Evolutionary conservation across 1,140 invertebrate species (phyloP).

Genomic region (Acyrthosiphon pisum): DNA sequence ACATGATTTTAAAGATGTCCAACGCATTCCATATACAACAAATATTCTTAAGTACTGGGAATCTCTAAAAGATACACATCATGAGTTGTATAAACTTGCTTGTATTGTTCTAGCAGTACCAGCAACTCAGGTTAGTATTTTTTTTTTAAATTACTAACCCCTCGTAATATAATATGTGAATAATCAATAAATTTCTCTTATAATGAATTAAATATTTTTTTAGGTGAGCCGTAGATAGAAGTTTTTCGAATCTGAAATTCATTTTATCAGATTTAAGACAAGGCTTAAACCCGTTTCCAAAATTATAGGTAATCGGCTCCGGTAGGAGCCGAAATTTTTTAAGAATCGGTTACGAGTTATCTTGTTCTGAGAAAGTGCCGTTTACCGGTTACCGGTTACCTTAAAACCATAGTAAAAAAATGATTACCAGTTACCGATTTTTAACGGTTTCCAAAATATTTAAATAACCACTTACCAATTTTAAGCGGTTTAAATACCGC

Average conservation of each 20-base stretch:
- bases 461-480: too few species aligned
- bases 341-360: too few species aligned
- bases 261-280: slow-evolving; percentile 20
- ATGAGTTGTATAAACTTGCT: not conserved
- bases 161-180: not conserved
- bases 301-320: too few species aligned
- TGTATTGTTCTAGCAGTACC: slow-evolving; percentile 9
- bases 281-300: too few species aligned
- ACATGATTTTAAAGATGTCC: not conserved
- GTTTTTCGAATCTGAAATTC: not conserved
- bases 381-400: too few species aligned
- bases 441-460: too few species aligned
- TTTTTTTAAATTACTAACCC: not conserved
- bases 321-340: too few species aligned
- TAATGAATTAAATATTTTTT: not conserved
- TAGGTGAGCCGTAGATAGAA: not conserved
- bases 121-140: slow-evolving; percentile 1
- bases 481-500: too few species aligned
- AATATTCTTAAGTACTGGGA: not conserved
- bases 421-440: too few species aligned
- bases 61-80: not conserved
- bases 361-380: too few species aligned
- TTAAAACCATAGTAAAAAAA: too few species aligned
- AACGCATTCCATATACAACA: not conserved
- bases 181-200: not conserved